Evolutionary conservation across 2,888 invertebrate genomes (phyloP), one percentile per base, ranked within the genome.

Genomic region (Osmoderma eremita): DNA sequence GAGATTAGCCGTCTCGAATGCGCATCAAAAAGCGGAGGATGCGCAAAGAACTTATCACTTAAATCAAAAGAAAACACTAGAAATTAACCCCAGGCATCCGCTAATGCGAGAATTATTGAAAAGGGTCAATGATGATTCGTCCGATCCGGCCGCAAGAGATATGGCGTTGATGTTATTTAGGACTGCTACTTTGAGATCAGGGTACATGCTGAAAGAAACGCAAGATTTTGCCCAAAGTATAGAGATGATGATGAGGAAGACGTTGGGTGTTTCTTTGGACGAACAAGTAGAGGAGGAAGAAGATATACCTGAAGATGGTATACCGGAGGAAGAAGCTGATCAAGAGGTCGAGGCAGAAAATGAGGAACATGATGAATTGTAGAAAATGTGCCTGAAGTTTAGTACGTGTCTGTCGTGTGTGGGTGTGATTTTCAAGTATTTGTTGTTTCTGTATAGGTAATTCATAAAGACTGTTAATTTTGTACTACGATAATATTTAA

Each of bases 71-170:
- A 99, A 98, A 85, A 94, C 94, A 56, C 84, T 99, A 74, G 99
- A 99, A 87, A 91, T 99, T 76, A 99, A 99, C 85, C 97, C 98
- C 45, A 88, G 95, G 62, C 99, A 99, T 88, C 98, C 99, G 20
- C 86, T 99, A 56, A 91, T 99, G 78, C 91, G 91, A 74, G 97
- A 98, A 84, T 86, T 99, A 72, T 85, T 97, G 79, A 88, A 91
- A 30, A 88, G 95, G 75, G 91, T 98, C 17, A 88, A 88, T 70
- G 87, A 89, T 68, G 92, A 94, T 80, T 87, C 91, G 48, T 88
- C 89, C 39, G 95, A 96, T 82, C 84, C 88, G 12, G 87, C 86
- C 1, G 94, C 96, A 10, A 90, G 90, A 79, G 90, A 92, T 66
- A 94, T 95, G 81, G 96, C 97, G 6, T 75, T 89, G 67, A 92